A percentile compares a stretch with the other conserved stretches of the same genome.
Conservation (phyloP, 1,140 invertebrate genomes). For the Drosophila oshimai region DNA sequence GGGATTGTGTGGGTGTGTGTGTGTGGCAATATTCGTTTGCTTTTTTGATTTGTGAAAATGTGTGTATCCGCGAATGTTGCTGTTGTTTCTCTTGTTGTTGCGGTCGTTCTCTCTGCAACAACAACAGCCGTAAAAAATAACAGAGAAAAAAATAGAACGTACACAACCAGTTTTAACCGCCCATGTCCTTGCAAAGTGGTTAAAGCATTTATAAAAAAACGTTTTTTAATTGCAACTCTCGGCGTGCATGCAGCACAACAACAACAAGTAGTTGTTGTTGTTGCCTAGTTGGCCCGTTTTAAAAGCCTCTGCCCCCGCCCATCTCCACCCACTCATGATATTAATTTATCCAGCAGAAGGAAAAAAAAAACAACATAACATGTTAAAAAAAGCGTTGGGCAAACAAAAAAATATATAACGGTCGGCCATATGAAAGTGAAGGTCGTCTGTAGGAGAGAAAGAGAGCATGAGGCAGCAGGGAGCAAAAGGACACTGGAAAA, state of each 20-base stretch:
- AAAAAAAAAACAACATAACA: conserved; percentile 18
- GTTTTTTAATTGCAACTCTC: conserved; percentile 31
- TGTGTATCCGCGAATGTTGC: conserved; percentile 72
- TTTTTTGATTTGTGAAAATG: conserved; percentile 81
- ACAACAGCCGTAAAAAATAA: conserved; percentile 25
- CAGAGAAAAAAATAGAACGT: conserved; percentile 10
- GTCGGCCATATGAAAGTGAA: conserved; percentile 59
- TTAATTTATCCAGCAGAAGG: conserved; percentile 27
- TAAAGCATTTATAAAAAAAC: conserved; percentile 31
- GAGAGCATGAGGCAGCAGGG: conserved; percentile 44
- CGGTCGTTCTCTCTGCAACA: conserved; percentile 27
- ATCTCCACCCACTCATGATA: conserved; percentile 24
- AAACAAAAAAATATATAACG: conserved; percentile 27
- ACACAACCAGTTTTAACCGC: conserved; percentile 20
- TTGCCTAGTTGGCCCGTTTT: conserved; percentile 60
- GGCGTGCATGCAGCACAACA: conserved; percentile 32
- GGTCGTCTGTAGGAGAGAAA: conserved; percentile 77
- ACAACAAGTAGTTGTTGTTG: conserved; percentile 39
- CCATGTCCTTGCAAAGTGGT: conserved; percentile 52
- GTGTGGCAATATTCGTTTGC: conserved; percentile 64
- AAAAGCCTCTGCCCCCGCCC: conserved; percentile 5
- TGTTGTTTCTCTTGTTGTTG: conserved; percentile 46
- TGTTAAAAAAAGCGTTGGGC: conserved; percentile 33
- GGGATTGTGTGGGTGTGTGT: conserved; percentile 34
- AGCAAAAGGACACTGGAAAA: conserved; percentile 22